Evolutionary conservation across 1,140 invertebrate species (phyloP).

Genomic region (Drosophila kepulauana): DNA sequence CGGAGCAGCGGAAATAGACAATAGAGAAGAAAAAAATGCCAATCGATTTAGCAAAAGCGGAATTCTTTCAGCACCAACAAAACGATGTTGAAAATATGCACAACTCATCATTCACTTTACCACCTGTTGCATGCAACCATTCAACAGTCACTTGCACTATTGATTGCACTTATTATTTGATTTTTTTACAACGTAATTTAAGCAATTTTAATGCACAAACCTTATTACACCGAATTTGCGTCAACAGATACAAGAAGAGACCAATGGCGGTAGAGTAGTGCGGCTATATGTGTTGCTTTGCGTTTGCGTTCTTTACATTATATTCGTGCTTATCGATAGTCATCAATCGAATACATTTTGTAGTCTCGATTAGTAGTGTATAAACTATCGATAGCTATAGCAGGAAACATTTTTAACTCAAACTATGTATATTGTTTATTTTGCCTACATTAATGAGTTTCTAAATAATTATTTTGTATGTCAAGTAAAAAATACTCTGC

Average conservation of each 20-base stretch:
- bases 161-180: constrained; percentile 22
- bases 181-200: constrained; percentile 24
- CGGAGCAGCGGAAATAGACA: constrained; percentile 65
- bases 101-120: constrained; percentile 52
- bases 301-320: constrained; percentile 10
- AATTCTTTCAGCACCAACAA: constrained; percentile 35
- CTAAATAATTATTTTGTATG: too few relatives aligned
- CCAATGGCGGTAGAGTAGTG: constrained; percentile 66
- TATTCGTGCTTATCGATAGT: background rate
- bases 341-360: constrained; percentile 23
- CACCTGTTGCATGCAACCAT: constrained; percentile 38
- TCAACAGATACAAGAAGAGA: constrained; percentile 60
- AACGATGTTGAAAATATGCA: constrained; percentile 29
- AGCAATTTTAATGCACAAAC: constrained; percentile 49
- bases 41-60: constrained; percentile 69
- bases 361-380: background rate
- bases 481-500: too few relatives aligned
- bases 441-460: too few relatives aligned
- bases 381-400: background rate
- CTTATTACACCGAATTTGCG: constrained; percentile 51
- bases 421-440: too few relatives aligned
- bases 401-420: too few relatives aligned
- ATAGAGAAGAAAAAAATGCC: constrained; percentile 80
- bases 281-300: constrained; percentile 40
- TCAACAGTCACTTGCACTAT: constrained; percentile 21